Percentiles rank a stretch among this genome's conserved stretches.
Conservation (phyloP, 2,113 vertebrate species). For the Lampris megalopsis region DNA sequence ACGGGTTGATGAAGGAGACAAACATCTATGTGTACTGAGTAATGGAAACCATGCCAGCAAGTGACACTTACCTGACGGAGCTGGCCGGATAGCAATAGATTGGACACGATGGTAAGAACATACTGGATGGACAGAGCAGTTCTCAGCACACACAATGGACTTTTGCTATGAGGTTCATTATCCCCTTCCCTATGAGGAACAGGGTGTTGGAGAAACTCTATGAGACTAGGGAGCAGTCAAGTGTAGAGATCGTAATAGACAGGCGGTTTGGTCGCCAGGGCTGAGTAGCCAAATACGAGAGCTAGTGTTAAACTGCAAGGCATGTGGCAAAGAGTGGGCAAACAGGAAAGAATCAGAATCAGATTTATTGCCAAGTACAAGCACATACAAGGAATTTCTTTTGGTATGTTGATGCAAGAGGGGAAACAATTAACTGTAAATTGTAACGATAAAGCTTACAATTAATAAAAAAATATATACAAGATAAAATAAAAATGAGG, state of each 20-base stretch:
- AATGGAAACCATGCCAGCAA: constrained; percentile 7
- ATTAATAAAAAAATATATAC: too few species aligned
- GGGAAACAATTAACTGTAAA: too few species aligned
- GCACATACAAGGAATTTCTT: too few species aligned
- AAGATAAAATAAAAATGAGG: too few species aligned
- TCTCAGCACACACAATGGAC: constrained; percentile 1
- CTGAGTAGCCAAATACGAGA: constrained; percentile 13
- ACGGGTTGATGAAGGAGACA: constrained; percentile 13
- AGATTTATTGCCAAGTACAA: too few species aligned
- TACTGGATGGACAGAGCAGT: constrained; percentile 20
- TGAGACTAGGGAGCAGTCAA: constrained; percentile 24
- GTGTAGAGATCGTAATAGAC: background rate
- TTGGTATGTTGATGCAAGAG: too few species aligned
- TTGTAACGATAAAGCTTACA: too few species aligned
- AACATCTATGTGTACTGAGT: constrained; percentile 23
- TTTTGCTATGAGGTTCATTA: constrained; percentile 24
- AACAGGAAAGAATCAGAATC: constrained; percentile 14
- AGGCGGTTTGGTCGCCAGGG: constrained; percentile 29
- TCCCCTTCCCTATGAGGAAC: constrained; percentile 32
- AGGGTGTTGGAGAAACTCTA: constrained; percentile 22
- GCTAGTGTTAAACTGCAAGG: constrained; percentile 24
- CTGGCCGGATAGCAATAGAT: background rate
- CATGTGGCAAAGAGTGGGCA: constrained; percentile 12
- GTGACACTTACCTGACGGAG: background rate
- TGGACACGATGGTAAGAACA: background rate